phyloP scores from a whole-genome alignment of 2,888 invertebrate species.

The Galerucella pusilla region DNA sequence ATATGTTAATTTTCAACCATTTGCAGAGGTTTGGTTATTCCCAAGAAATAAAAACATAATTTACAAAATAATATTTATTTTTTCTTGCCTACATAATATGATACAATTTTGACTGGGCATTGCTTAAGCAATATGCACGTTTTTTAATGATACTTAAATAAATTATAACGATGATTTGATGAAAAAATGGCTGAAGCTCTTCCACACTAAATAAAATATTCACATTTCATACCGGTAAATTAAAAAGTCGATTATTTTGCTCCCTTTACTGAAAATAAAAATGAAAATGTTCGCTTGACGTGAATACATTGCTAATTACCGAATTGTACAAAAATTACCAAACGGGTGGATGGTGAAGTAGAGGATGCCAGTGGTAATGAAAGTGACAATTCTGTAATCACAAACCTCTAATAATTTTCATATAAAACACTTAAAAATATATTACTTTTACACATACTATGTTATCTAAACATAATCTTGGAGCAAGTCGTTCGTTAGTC shows the following conservation, averaged over 20 bases:
- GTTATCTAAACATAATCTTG: slow-evolving; percentile 59
- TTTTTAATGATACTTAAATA: slow-evolving; percentile 57
- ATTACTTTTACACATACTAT: slow-evolving; percentile 54
- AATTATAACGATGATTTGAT: slow-evolving; percentile 61
- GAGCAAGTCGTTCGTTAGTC: slow-evolving; percentile 63
- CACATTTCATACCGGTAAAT: slow-evolving; percentile 60
- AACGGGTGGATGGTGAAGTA: slow-evolving; percentile 51
- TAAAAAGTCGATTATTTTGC: slow-evolving; percentile 56
- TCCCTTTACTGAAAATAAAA: slow-evolving; percentile 53
- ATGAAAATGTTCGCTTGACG: slow-evolving; percentile 45
- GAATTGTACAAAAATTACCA: slow-evolving; percentile 33
- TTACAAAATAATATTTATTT: slow-evolving; percentile 58
- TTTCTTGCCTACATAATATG: slow-evolving; percentile 59
- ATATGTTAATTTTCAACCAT: too few relatives aligned
- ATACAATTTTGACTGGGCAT: slow-evolving; percentile 59
- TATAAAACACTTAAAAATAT: slow-evolving; percentile 58
- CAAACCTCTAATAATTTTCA: slow-evolving; percentile 40
- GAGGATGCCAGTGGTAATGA: slow-evolving; percentile 55
- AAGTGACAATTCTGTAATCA: slow-evolving; percentile 25
- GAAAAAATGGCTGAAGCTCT: slow-evolving; percentile 63
- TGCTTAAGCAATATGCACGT: slow-evolving; percentile 57
- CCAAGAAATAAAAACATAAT: slow-evolving; percentile 15
- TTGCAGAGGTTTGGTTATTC: neutral
- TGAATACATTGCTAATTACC: slow-evolving; percentile 33
- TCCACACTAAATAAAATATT: slow-evolving; percentile 63